These are phyloP conservation scores for Lasioglossum baleicum DNA, from an alignment of 1,140 invertebrate genomes.

Conservation along the genomic window DNA sequence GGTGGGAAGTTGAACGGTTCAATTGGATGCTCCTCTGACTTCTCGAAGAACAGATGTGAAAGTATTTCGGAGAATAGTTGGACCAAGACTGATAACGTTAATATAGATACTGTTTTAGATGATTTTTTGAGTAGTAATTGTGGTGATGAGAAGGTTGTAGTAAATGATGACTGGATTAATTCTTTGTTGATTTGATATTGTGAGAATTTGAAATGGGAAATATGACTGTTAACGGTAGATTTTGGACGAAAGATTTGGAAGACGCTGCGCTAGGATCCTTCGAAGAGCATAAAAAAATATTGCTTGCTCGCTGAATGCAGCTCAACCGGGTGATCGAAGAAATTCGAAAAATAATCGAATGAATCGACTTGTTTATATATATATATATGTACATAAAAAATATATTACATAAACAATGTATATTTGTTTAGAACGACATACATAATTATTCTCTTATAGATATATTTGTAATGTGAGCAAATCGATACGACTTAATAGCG, in stretches of 20 bases:
- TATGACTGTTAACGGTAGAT: too few species aligned
- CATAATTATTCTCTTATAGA: not conserved
- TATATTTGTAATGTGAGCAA: not conserved
- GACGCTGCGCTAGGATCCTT: too few species aligned
- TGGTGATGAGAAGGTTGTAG: conserved; percentile 7
- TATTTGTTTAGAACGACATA: not conserved
- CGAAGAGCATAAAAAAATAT: too few species aligned
- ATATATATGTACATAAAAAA: not conserved
- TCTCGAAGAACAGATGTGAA: too few species aligned
- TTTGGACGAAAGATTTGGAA: too few species aligned
- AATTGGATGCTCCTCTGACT: not conserved
- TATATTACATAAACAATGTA: not conserved
- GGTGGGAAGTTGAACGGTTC: not conserved
- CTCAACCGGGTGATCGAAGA: too few species aligned
- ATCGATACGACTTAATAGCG: too few species aligned
- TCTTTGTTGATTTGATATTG: too few species aligned
- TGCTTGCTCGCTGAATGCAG: too few species aligned
- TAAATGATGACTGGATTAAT: conserved; percentile 31
- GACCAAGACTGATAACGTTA: not conserved
- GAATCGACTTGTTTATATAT: not conserved
- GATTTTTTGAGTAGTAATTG: conserved; percentile 19
- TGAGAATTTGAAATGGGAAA: too few species aligned
- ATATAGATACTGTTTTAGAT: conserved; percentile 29
- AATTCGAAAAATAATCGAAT: too few species aligned
- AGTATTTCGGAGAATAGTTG: not conserved